Conservation (phyloP, 2,797 vertebrate species). For the Monodelphis domestica region DNA sequence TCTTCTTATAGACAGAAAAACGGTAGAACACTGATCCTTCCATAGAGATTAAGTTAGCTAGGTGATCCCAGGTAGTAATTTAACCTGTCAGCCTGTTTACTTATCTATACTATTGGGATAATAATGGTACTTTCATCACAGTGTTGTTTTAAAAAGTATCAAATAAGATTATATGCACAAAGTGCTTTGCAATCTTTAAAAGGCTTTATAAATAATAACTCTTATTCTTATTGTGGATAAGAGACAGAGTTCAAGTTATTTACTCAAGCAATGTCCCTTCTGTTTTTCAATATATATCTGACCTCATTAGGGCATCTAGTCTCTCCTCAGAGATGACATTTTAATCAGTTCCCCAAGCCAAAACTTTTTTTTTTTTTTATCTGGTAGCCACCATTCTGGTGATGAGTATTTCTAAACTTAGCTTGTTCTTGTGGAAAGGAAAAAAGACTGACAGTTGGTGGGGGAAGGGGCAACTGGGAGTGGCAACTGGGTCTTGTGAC, state of each 20-base stretch:
- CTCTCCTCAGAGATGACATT: neutral
- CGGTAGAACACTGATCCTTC: neutral
- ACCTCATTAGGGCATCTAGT: neutral
- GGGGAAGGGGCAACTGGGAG: too few relatives aligned
- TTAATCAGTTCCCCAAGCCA: neutral
- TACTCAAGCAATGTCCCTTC: neutral
- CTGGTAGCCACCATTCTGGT: neutral
- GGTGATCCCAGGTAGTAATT: neutral
- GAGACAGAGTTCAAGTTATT: neutral
- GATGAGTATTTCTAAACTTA: neutral
- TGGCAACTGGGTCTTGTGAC: too few relatives aligned
- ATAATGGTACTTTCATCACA: neutral
- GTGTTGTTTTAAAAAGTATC: neutral
- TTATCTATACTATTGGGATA: neutral
- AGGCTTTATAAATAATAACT: neutral
- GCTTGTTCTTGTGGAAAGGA: too few relatives aligned
- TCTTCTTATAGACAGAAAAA: neutral
- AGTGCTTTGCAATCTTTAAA: neutral
- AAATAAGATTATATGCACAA: neutral
- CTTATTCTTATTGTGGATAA: neutral
- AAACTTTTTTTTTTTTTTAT: neutral
- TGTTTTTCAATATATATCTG: neutral
- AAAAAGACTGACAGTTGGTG: too few relatives aligned
- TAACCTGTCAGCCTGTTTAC: neutral
- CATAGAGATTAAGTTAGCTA: neutral